A percentile compares a stretch with the other conserved stretches of the same genome.
phyloP scores from a whole-genome alignment of 2,113 vertebrate genomes.

The Polypterus bichir region DNA sequence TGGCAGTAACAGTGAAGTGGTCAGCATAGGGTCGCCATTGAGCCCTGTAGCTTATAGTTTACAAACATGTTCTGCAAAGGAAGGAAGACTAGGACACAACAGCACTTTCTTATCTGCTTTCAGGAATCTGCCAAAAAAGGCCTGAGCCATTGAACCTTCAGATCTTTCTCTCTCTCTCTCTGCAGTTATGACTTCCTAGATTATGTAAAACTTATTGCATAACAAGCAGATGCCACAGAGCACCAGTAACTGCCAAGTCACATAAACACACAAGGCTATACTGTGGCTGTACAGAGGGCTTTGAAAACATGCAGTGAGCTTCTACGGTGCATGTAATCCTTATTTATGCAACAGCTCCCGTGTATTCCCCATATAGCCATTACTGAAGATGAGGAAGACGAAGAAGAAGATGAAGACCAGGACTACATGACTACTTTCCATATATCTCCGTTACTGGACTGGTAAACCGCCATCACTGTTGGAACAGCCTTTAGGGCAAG shows the following conservation, averaged over 20 bases:
- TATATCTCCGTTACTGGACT: slow-evolving; percentile 94
- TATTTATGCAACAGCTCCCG: slow-evolving; percentile 97
- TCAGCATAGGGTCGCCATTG: slow-evolving; percentile 29
- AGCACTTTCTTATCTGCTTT: slow-evolving; percentile 79
- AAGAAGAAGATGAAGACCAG: slow-evolving; percentile 91
- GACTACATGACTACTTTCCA: slow-evolving; percentile 88
- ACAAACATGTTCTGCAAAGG: slow-evolving; percentile 29
- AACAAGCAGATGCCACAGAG: slow-evolving; percentile 61
- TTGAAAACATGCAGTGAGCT: slow-evolving; percentile 76
- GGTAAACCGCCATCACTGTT: slow-evolving; percentile 72
- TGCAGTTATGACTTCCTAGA: slow-evolving; percentile 73
- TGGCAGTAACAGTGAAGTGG: slow-evolving; percentile 30
- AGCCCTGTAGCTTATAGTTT: slow-evolving; percentile 24
- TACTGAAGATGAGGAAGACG: slow-evolving; percentile 91
- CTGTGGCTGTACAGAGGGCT: slow-evolving; percentile 70
- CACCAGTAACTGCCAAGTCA: slow-evolving; percentile 62
- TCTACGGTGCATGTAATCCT: slow-evolving; percentile 83
- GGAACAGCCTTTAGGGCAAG: slow-evolving; percentile 67
- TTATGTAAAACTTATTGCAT: slow-evolving; percentile 59
- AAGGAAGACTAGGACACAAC: slow-evolving; percentile 68
- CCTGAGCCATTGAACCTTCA: slow-evolving; percentile 74
- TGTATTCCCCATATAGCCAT: slow-evolving; percentile 99
- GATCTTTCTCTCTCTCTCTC: slow-evolving; percentile 42
- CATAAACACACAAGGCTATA: slow-evolving; percentile 54
- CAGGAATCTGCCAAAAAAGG: slow-evolving; percentile 77